Base-by-base conservation (phyloP, 2,888 invertebrate species). In the Dolichomitus sp. region DNA sequence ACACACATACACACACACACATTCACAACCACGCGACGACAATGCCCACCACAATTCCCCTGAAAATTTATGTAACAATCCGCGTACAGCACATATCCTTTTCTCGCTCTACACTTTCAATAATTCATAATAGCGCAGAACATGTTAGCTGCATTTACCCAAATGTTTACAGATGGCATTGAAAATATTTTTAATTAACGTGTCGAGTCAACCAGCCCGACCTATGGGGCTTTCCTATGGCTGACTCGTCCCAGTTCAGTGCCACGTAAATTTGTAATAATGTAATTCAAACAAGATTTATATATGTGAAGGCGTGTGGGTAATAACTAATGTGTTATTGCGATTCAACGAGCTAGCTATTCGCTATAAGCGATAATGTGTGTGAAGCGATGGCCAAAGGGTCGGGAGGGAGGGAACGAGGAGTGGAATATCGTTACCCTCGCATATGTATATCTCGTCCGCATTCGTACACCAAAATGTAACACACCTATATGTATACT, bases 261-360 rank as follows among this genome's bases (percentile, higher is more conserved):
- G 14, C 9, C 52, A 14, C 69, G 40, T 59, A 48, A 54, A 65
- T 48, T 54, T 30, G 69, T 65, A 48, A 80, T 70, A 65, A 69
- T 50, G 63, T 40, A 57, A 57, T 80, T 70, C 54, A 19, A 65
- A 57, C 63, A 3, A 45, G 27, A 75, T 70, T 80, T 57, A 48
- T 33, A 63, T n/a, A 19, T 52, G 52, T 17, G 40, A 30, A 40
- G 59, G 40, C 33, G 59, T 69, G 17, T 17, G 42, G 2, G 70
- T 57, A 42, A 42, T 42, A 42, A 57, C 54, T 52, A 50, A 81
- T 68, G 59, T 27, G 65, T 33, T 17, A 65, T 48, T 42, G 40
- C 12, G 75, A 70, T 80, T 66, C 17, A 17, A 27, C 45, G 73
- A 30, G 74, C 23, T 19, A 19, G 63, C 45, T 17, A 63, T 74